Evolutionary conservation across 2,113 vertebrate genomes (phyloP).

Genomic region (Dasyprocta punctata): DNA sequence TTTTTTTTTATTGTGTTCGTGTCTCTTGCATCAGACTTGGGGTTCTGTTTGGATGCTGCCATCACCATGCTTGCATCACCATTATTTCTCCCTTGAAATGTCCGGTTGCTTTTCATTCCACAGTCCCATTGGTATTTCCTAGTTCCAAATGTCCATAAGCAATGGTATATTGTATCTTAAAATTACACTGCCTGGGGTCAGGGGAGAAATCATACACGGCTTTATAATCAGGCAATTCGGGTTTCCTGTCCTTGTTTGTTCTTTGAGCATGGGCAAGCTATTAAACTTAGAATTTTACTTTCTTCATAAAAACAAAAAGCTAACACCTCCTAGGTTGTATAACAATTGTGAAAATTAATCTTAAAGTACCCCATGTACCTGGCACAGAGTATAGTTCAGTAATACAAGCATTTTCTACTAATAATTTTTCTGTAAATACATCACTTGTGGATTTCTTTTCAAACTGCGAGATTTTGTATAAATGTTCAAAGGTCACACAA

Average conservation of each 20-base stretch:
- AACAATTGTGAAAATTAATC: conserved; percentile 34
- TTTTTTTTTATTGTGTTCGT: conserved; percentile 36
- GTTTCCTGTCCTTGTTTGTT: neutral
- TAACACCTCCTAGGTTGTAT: neutral
- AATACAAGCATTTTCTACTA: neutral
- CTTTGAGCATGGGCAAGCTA: neutral
- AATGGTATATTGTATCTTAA: neutral
- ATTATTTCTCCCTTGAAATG: neutral
- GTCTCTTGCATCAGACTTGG: conserved; percentile 24
- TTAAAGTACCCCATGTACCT: neutral
- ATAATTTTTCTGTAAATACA: conserved; percentile 19
- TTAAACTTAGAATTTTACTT: conserved; percentile 6
- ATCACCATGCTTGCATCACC: neutral
- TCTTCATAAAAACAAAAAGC: neutral
- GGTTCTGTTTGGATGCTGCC: neutral
- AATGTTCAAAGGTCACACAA: conserved; percentile 6
- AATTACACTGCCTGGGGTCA: neutral
- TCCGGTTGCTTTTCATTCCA: neutral
- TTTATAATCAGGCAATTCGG: neutral
- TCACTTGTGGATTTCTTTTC: conserved; percentile 23
- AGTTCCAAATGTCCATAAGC: neutral
- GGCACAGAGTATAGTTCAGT: neutral
- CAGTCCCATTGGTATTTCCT: neutral
- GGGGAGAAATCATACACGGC: neutral
- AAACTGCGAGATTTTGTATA: conserved; percentile 21